Base-by-base conservation (phyloP, 2,888 invertebrate species). In the Netelia virgata region DNA sequence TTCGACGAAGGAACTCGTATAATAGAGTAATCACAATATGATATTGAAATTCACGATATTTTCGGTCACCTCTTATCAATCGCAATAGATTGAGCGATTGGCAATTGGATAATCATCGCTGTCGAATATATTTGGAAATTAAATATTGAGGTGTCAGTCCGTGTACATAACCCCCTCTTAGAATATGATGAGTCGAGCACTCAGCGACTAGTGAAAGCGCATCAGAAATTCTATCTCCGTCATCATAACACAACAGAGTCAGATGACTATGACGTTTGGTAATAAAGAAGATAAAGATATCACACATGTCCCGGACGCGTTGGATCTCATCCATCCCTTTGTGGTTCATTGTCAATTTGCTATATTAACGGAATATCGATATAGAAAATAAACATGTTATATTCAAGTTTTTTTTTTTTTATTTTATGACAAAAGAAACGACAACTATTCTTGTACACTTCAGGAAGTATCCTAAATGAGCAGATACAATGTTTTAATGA, bases 201-300 rank as follows among this genome's bases (percentile, higher is more conserved):
- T 55, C 61, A 36, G 11, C 50, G 50, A 43, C 14, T 36, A 59
- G n/a, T 79, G 79, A 79, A 43, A 79, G 55, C 72, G 66, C 73
- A 80, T 80, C 80, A 59, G 66, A 66, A 36, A 8, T 36, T 28
- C 70, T 41, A 2, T 23, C 36, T 41, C 9, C 57, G 57, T 16
- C 11, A 55, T 55, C 47, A 47, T 47, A 10, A 14, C 47, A 47
- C 10, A 10, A 47, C 2, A 47, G 14, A 18, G 55, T 16, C 18
- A 55, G 55, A 18, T 10, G n/a, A 18, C 18, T 8, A 57, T 57
- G 16, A 57, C 18, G 18, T 20, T 8, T 6, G 18, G 16, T 16
- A 55, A 57, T 9, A 18, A 57, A 18, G 10, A 9, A 9, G 18
- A 6, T 57, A 18, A 18, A 16, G 20, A 18, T 16, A 57, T 57